phyloP scores from a whole-genome alignment of 2,113 vertebrate genomes.

The Falcunculus frontatus region DNA sequence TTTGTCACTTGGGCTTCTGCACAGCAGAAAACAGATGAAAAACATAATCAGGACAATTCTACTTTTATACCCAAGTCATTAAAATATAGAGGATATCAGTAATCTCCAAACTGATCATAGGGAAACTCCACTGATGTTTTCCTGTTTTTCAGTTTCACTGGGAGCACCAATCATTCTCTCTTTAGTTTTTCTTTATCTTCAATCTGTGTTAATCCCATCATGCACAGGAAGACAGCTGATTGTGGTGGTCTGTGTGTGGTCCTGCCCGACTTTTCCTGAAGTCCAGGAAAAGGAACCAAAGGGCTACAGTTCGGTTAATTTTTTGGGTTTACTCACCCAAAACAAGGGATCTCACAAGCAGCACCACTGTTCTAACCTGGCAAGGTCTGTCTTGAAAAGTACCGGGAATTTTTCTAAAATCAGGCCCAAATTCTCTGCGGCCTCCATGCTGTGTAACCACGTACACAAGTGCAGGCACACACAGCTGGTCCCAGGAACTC shows the following conservation, averaged over 20 bases:
- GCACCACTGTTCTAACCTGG: background rate
- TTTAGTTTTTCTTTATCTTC: background rate
- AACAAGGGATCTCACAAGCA: background rate
- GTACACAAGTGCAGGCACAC: background rate
- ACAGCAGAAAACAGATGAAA: background rate
- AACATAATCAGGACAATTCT: background rate
- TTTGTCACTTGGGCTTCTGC: background rate
- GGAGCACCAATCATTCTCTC: background rate
- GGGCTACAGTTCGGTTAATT: background rate
- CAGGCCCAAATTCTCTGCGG: background rate
- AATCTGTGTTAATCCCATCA: background rate
- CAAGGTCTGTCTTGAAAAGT: background rate
- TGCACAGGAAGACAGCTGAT: background rate
- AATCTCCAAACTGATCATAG: background rate
- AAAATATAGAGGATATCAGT: background rate
- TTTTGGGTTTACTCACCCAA: background rate
- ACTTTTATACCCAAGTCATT: background rate
- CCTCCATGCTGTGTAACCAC: rapidly evolving
- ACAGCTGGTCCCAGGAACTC: rapidly evolving
- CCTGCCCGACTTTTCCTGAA: background rate
- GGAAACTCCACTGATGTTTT: background rate
- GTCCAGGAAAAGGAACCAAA: background rate
- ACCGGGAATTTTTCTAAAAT: background rate
- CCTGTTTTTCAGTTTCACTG: background rate
- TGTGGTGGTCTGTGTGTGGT: background rate